phyloP scores from a whole-genome alignment of 2,113 vertebrate species.

The Sceloporus tristichus region DNA sequence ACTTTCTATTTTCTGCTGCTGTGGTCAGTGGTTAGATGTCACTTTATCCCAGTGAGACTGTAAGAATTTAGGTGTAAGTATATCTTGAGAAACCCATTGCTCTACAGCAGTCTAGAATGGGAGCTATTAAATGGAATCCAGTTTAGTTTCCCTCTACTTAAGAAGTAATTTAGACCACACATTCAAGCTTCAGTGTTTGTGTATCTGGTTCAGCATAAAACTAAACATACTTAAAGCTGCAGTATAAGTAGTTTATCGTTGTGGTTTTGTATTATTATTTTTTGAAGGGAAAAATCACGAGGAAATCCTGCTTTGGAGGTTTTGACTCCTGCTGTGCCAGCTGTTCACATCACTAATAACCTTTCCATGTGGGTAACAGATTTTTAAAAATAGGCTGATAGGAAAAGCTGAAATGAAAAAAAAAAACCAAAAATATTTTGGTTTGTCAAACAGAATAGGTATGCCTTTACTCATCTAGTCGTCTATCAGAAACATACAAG shows the following conservation, averaged over 20 bases:
- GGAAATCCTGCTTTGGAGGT: neutral
- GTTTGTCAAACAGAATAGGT: constrained; percentile 6
- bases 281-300: constrained; percentile 28
- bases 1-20: constrained; percentile 16
- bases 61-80: neutral
- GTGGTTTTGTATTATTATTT: neutral
- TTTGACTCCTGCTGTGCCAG: neutral
- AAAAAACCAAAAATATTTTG: neutral
- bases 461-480: neutral
- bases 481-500: constrained; percentile 15
- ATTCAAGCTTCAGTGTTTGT: too few relatives aligned
- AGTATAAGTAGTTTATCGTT: constrained; percentile 5
- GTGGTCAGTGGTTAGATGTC: neutral
- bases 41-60: neutral
- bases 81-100: neutral
- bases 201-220: constrained; percentile 2
- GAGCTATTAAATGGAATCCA: neutral
- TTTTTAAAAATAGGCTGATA: constrained; percentile 20
- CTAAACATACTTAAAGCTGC: constrained; percentile 9
- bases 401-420: neutral
- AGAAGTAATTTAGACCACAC: neutral
- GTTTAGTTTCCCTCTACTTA: neutral
- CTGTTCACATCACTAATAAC: constrained; percentile 22
- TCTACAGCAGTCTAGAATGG: neutral
- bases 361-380: neutral